Percentiles rank a stretch among this genome's conserved stretches.
These are phyloP conservation scores for Ctenomys sociabilis DNA, from an alignment of 2,113 vertebrate genomes.

Conservation along the genomic window DNA sequence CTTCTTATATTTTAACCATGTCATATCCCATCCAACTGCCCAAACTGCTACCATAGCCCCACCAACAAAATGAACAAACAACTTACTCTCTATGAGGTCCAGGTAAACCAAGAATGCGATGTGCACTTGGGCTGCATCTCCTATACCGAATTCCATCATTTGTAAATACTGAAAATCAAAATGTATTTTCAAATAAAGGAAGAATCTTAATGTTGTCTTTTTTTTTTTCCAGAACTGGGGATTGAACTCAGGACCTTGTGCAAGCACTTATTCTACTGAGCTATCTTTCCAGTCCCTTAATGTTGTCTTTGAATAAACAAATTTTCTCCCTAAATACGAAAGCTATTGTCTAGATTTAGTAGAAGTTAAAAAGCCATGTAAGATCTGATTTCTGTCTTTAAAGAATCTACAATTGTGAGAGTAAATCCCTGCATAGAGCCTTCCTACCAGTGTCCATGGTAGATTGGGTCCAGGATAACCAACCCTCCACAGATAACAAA, in stretches of 20 bases:
- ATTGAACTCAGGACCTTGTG: too few relatives aligned
- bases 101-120: slow-evolving; percentile 94
- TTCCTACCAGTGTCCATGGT: background rate
- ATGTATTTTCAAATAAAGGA: slow-evolving; percentile 38
- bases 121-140: slow-evolving; percentile 90
- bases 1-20: background rate
- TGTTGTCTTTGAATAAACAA: slow-evolving; percentile 62
- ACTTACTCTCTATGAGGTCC: slow-evolving; percentile 95
- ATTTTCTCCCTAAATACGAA: background rate
- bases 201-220: slow-evolving; percentile 63
- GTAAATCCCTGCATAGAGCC: background rate
- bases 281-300: too few relatives aligned
- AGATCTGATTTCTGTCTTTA: background rate
- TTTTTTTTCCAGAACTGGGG: too few relatives aligned
- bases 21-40: background rate
- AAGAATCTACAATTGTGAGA: background rate
- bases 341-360: background rate
- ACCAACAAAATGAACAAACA: slow-evolving; percentile 50
- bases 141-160: slow-evolving; percentile 91
- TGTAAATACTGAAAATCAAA: slow-evolving; percentile 89
- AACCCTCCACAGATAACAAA: background rate
- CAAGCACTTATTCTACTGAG: too few relatives aligned
- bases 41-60: background rate
- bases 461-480: background rate
- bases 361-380: slow-evolving; percentile 19